Percentiles rank a stretch among this genome's conserved stretches.
phyloP scores from a whole-genome alignment of 2,888 invertebrate species.

The Trisateles emortualis region DNA sequence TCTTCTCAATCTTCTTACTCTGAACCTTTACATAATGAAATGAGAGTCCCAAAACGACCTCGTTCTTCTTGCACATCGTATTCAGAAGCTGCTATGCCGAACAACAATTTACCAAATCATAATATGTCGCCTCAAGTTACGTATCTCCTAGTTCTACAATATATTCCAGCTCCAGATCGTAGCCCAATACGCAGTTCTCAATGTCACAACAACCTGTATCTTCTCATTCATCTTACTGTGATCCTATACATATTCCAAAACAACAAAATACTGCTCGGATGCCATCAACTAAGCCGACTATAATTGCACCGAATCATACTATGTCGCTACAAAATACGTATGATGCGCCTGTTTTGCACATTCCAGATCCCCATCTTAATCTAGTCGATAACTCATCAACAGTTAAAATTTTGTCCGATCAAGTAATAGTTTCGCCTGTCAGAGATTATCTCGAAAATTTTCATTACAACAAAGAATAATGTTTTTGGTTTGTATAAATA shows the following conservation, averaged over 20 bases:
- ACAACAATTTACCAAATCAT: constrained; percentile 5
- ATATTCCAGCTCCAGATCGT: constrained; percentile 5
- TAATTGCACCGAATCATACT: constrained; percentile 3
- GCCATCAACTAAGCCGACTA: background rate
- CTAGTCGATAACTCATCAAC: constrained; percentile 1
- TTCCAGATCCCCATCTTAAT: constrained; percentile 3
- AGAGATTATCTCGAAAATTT: constrained; percentile 6
- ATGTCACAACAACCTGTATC: constrained; percentile 9
- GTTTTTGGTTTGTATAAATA: background rate
- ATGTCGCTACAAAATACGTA: too few relatives aligned
- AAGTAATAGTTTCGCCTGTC: constrained; percentile 5
- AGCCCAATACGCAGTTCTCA: constrained; percentile 6
- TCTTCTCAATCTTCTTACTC: constrained; percentile 5
- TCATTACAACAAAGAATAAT: background rate
- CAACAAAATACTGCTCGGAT: constrained; percentile 5
- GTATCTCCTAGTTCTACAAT: background rate
- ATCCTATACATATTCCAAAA: constrained; percentile 7
- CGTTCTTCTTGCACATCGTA: constrained; percentile 6
- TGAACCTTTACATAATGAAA: too few relatives aligned
- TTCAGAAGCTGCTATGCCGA: constrained; percentile 7
- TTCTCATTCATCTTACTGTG: constrained; percentile 9
- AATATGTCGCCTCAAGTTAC: constrained; percentile 7
- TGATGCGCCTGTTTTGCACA: constrained; percentile 6
- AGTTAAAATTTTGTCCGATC: constrained; percentile 5
- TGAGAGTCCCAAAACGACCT: constrained; percentile 9